Conservation (phyloP, 2,797 vertebrate species). For the Neosilurus mollespiculum region DNA sequence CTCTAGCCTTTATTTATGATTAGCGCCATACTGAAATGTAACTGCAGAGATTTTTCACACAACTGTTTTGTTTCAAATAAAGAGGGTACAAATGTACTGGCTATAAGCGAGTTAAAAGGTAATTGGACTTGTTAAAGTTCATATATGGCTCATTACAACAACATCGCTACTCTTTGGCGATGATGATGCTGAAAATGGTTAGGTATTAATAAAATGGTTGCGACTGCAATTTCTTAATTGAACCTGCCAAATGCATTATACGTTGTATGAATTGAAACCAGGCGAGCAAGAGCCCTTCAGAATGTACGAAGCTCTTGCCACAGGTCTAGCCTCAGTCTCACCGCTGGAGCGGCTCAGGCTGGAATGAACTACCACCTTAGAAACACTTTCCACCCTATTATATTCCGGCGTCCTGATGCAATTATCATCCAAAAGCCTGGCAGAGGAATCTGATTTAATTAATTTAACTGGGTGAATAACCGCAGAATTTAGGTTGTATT, state of each 20-base stretch:
- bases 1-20: slow-evolving; percentile 81
- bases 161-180: slow-evolving; percentile 34
- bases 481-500: slow-evolving; percentile 77
- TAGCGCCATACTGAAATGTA: slow-evolving; percentile 53
- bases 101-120: slow-evolving; percentile 9
- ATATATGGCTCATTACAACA: slow-evolving; percentile 31
- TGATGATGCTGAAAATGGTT: slow-evolving; percentile 39
- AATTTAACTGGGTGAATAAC: slow-evolving; percentile 84
- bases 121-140: slow-evolving; percentile 26
- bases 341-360: slow-evolving; percentile 69
- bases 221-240: slow-evolving; percentile 70
- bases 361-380: slow-evolving; percentile 85
- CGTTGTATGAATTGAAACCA: not conserved
- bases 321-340: slow-evolving; percentile 33
- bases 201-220: slow-evolving; percentile 83
- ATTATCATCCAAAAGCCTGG: slow-evolving; percentile 89
- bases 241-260: slow-evolving; percentile 75
- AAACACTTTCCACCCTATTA: slow-evolving; percentile 88
- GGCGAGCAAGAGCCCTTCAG: slow-evolving; percentile 19
- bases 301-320: not conserved
- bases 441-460: slow-evolving; percentile 90
- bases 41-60: slow-evolving; percentile 60
- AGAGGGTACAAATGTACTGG: not conserved
- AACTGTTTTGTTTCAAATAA: slow-evolving; percentile 61
- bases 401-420: slow-evolving; percentile 87